phyloP scores from a whole-genome alignment of 2,888 invertebrate genomes.

The Tetropium fuscum region DNA sequence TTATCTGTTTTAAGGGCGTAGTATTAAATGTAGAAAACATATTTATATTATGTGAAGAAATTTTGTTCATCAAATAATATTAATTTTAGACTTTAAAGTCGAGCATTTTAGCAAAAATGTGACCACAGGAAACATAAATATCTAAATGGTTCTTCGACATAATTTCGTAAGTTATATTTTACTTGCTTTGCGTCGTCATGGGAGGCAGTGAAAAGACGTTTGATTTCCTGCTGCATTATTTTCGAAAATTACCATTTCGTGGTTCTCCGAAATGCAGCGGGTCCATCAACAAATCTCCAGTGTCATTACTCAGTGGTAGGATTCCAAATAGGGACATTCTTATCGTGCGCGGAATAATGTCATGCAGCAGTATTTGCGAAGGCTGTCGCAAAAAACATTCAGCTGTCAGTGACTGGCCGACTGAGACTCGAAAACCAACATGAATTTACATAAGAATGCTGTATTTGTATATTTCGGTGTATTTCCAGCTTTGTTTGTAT shows the following conservation, averaged over 20 bases:
- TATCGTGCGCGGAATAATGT: constrained; percentile 44
- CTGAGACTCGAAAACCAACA: constrained; percentile 16
- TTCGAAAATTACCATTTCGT: constrained; percentile 11
- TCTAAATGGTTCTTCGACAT: too few species aligned
- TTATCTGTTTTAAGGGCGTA: too few species aligned
- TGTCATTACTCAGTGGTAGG: constrained; percentile 12
- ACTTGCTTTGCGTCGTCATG: background rate
- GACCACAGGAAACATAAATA: too few species aligned
- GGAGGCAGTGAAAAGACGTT: background rate
- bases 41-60: too few species aligned
- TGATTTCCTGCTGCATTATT: constrained; percentile 8
- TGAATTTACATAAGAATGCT: constrained; percentile 45
- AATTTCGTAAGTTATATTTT: too few species aligned
- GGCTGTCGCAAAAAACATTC: constrained; percentile 9
- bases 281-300: constrained; percentile 16
- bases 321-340: constrained; percentile 44
- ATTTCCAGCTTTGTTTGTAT: background rate
- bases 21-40: too few species aligned
- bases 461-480: constrained; percentile 11
- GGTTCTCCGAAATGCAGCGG: constrained; percentile 11
- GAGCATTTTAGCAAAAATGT: too few species aligned
- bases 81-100: too few species aligned
- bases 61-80: too few species aligned
- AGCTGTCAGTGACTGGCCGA: constrained; percentile 7
- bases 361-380: background rate